phyloP scores from a whole-genome alignment of 2,113 vertebrate genomes.

The Sander lucioperca region DNA sequence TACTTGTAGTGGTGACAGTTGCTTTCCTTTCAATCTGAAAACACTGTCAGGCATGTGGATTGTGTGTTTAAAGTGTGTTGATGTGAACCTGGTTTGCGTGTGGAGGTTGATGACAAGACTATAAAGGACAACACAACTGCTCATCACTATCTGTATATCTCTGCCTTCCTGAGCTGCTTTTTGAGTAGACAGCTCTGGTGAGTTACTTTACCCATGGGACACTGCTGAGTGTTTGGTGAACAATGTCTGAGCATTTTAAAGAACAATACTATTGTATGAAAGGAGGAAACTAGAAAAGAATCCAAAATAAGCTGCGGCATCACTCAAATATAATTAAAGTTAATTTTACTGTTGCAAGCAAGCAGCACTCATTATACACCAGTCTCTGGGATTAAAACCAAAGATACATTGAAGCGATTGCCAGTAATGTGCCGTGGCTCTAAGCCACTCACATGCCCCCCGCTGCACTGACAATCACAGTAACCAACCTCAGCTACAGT shows the following conservation, averaged over 20 bases:
- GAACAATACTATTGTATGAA: slow-evolving; percentile 29
- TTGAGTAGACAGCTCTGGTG: neutral
- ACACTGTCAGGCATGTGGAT: slow-evolving; percentile 10
- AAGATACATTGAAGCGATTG: slow-evolving; percentile 44
- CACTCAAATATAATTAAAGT: slow-evolving; percentile 29
- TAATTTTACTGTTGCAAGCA: slow-evolving; percentile 24
- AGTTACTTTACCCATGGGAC: slow-evolving; percentile 38
- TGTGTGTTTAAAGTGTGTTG: slow-evolving; percentile 13
- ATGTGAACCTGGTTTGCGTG: slow-evolving; percentile 3
- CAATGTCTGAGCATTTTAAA: slow-evolving; percentile 28
- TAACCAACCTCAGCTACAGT: slow-evolving; percentile 34
- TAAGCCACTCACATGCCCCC: slow-evolving; percentile 31
- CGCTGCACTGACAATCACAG: slow-evolving; percentile 31
- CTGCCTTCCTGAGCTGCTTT: slow-evolving; percentile 5
- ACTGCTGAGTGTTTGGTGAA: slow-evolving; percentile 10
- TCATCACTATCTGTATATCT: slow-evolving; percentile 33
- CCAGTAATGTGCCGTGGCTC: slow-evolving; percentile 25
- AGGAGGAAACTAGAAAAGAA: slow-evolving; percentile 35
- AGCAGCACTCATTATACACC: slow-evolving; percentile 14
- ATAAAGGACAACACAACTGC: neutral
- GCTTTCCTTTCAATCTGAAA: slow-evolving; percentile 33
- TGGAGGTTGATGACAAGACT: slow-evolving; percentile 23
- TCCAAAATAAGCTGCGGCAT: slow-evolving; percentile 46
- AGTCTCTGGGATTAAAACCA: slow-evolving; percentile 31
- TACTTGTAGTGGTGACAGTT: slow-evolving; percentile 16